These are phyloP conservation scores for Zoanthus sansibaricus DNA, from an alignment of 92 coral and sea anemone species.

Conservation along the genomic window DNA sequence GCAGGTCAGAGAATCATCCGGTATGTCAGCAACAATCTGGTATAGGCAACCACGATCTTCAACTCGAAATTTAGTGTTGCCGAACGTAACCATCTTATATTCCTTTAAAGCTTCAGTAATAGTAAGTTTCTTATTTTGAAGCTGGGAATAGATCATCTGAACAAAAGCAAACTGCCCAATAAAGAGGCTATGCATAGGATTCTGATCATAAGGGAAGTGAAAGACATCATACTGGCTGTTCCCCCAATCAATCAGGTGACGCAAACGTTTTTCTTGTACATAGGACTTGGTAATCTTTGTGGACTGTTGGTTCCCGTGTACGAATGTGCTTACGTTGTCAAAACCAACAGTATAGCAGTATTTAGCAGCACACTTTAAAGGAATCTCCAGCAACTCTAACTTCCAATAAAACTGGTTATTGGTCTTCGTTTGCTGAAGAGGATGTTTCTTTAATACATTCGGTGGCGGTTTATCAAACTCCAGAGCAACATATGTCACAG, in stretches of 20 bases:
- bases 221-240: conserved; percentile 74
- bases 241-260: not conserved
- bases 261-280: not conserved
- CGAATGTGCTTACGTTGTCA: conserved; percentile 4
- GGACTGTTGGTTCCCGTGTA: not conserved
- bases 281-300: not conserved
- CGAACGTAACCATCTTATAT: conserved; percentile 71
- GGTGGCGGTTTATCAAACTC: not conserved
- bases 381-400: conserved; percentile 31
- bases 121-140: not conserved
- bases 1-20: not conserved
- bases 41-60: not conserved
- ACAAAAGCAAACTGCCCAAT: conserved; percentile 69
- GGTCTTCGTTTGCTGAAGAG: not conserved
- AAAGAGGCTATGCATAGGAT: conserved; percentile 22
- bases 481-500: not conserved
- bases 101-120: conserved; percentile 52
- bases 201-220: conserved; percentile 2
- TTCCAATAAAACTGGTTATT: conserved; percentile 55
- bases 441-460: conserved; percentile 5
- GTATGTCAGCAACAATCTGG: conserved; percentile 29
- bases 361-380: not conserved
- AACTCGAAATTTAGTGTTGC: not conserved
- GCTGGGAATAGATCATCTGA: conserved; percentile 40
- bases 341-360: conserved; percentile 60